Evolutionary conservation across 92 coral and sea anemone species (phyloP), one percentile per base, ranked within the genome.

Genomic region (Actinostola sp.): DNA sequence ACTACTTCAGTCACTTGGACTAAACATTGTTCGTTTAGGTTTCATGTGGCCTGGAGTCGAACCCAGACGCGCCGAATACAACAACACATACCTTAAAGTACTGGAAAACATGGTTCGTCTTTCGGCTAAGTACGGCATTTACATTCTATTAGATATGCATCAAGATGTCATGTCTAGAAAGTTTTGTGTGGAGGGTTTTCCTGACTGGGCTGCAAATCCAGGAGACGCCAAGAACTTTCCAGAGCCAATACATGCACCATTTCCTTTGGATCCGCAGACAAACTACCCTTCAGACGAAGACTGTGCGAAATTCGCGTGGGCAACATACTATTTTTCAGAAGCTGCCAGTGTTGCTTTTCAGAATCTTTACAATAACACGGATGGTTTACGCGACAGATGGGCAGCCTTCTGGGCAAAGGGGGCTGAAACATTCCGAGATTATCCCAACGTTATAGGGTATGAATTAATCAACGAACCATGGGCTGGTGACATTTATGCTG

Each of bases 41-140:
- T 89, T 84, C 78, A 94, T 94, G 98, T 91, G 96, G 97, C 95
- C 98, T 8, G 97, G 98, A 1, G 72, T 94, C 11, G 97, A 91
- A 29, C 98, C 98, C 5, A 83, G 79, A 17, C 76, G 92, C 56
- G 98, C 95, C 12, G 64, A 79, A 20, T 94, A 88, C 72, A 94
- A 94, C 76, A 83, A 86, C 34, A 94, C 98, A 1, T 94, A 94
- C 54, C 65, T 91, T 62, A 60, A 86, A 62, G 81, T 88, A 26
- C 87, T 94, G 80, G 85, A 88, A 42, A 67, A 83, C 3, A 76
- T 94, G 52, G 98, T 94, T 9, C 57, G 78, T 17, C 83, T 87
- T 25, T 88, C 97, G 21, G 95, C 86, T 15, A 78, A 91, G 68
- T 88, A 92, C 71, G 98, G 91, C 44, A 91, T 94, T 46, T 94